A percentile compares a stretch with the other conserved stretches of the same genome.
These are phyloP conservation scores for Drosophila baimaii DNA, from an alignment of 1,140 invertebrate genomes.

Conservation along the genomic window DNA sequence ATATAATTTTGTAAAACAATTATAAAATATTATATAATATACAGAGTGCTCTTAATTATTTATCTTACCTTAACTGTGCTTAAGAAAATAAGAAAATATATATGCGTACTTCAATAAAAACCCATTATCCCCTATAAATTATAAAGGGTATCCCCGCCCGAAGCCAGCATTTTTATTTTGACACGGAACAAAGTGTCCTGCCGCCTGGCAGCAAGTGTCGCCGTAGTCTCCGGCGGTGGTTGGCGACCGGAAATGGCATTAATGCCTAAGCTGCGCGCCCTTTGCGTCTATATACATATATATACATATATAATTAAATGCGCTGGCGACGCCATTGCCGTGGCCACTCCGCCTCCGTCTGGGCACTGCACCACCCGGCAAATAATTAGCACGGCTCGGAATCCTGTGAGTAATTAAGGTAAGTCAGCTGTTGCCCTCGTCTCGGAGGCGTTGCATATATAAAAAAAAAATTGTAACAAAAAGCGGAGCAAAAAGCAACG, in stretches of 20 bases:
- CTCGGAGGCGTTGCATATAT: not conserved
- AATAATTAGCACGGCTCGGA: slow-evolving; percentile 76
- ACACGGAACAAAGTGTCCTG: slow-evolving; percentile 12
- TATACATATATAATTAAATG: slow-evolving; percentile 71
- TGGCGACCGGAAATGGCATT: slow-evolving; percentile 73
- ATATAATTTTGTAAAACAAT: too few relatives aligned
- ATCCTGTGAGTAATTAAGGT: slow-evolving; percentile 77
- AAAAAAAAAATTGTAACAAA: slow-evolving; percentile 16
- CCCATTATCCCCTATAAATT: accelerated
- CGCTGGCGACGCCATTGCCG: slow-evolving; percentile 25
- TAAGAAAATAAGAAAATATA: not conserved
- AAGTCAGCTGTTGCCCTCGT: slow-evolving; percentile 69
- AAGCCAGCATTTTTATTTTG: slow-evolving; percentile 1
- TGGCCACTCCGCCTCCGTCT: slow-evolving; percentile 5
- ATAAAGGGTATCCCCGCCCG: not conserved
- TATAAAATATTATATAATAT: too few relatives aligned
- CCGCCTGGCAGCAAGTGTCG: slow-evolving; percentile 24
- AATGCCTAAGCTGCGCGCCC: slow-evolving; percentile 64
- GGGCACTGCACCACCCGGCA: slow-evolving; percentile 54
- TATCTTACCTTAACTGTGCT: not conserved
- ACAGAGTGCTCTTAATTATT: not conserved
- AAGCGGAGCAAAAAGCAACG: slow-evolving; percentile 37
- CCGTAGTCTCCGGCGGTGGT: slow-evolving; percentile 23
- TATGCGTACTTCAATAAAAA: accelerated
- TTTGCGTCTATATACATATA: slow-evolving; percentile 23